Base-by-base conservation (phyloP, 2,888 invertebrate species). In the Phengaris arion region DNA sequence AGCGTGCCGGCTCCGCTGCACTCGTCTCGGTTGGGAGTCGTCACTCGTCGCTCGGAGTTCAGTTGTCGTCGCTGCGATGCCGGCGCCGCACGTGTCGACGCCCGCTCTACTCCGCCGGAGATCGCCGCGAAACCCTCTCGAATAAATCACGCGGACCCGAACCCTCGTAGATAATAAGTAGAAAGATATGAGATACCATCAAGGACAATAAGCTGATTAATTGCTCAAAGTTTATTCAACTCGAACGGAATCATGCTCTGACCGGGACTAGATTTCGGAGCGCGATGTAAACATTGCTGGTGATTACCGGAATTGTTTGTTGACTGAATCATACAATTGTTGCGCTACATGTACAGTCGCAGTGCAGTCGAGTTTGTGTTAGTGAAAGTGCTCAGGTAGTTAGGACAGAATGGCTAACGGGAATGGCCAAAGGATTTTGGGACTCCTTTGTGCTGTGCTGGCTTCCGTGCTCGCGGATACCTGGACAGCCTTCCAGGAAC, bases 401-500 rank as follows among this genome's bases (percentile, higher is more conserved):
- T 84, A 83, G 81, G 78, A 81, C 78, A 86, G 85, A 83, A 91
- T 91, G 90, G 85, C 85, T 78, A 82, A 80, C 78, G 81, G 83
- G 79, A 85, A 83, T 77, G 81, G 83, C 80, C 85, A 84, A 82
- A 89, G 89, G 89, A 86, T 86, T 77, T 84, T 84, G 75, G 87
- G 86, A 82, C 82, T 91, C 82, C 80, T 91, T 81, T 89, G 87
- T 86, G 86, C 85, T 74, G 81, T 88, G 84, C 79, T 89, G 83
- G 88, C 87, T 82, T 94, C 92, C 81, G 95, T 89, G 80, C 89
- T 92, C 87, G 95, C 94, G 81, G 95, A 95, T 89, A 95, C 94
- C 82, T 95, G 95, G 95, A 95, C 94, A 69, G 94, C 95, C 82
- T 95, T 94, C 86, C 94, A 94, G 91, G 95, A 95, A 89, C 94